Evolutionary conservation across 2,797 vertebrate genomes (phyloP).

Genomic region (Erethizon dorsatum): DNA sequence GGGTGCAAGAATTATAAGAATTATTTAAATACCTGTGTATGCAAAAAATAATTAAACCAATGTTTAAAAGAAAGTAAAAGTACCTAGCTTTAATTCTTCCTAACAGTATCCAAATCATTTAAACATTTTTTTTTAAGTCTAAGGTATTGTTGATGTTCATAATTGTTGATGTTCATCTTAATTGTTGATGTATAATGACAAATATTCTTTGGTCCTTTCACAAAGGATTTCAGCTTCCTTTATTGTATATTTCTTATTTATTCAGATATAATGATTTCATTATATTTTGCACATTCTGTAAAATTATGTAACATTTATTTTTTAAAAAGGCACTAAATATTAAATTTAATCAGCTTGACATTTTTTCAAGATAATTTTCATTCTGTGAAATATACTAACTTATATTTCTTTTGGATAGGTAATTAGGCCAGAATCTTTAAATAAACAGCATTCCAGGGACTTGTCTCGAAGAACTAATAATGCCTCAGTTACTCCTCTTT

Average conservation of each 20-base stretch:
- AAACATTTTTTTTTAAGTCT: neutral
- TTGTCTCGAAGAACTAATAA: neutral
- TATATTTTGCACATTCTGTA: neutral
- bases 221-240: neutral
- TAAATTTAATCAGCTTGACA: neutral
- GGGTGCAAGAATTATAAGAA: neutral
- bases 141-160: neutral
- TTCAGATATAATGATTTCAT: neutral
- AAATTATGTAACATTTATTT: neutral
- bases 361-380: neutral
- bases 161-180: neutral
- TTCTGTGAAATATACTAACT: neutral
- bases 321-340: neutral
- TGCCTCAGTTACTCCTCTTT: neutral
- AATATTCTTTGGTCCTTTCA: neutral
- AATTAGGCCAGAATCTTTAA: neutral
- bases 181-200: neutral
- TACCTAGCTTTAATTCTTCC: neutral
- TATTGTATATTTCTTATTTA: constrained; percentile 44
- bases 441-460: neutral
- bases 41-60: neutral
- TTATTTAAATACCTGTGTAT: constrained; percentile 8
- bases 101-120: neutral
- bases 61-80: neutral
- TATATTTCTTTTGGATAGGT: neutral